These are phyloP conservation scores for Choloepus hoffmanni DNA, from an alignment of 2,113 vertebrate species.

Conservation along the genomic window DNA sequence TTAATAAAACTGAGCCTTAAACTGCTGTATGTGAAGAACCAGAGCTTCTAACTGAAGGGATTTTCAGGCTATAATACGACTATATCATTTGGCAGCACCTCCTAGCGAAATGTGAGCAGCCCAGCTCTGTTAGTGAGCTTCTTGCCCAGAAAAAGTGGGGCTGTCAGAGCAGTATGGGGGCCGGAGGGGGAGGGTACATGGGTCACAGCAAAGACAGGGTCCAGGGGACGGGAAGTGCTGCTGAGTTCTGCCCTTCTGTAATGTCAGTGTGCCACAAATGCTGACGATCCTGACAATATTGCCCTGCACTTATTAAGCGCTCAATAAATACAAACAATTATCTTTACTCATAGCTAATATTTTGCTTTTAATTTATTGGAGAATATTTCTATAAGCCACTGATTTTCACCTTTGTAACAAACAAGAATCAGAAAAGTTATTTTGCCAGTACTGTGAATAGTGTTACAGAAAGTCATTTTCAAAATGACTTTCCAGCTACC, in stretches of 20 bases:
- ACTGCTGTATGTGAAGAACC: not conserved
- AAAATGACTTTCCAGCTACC: not conserved
- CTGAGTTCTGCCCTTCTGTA: not conserved
- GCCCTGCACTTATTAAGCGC: not conserved
- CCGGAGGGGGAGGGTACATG: too few species aligned
- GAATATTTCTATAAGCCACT: not conserved
- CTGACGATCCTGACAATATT: not conserved
- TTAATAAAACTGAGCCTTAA: conserved; percentile 5
- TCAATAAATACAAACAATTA: not conserved
- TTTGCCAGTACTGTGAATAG: not conserved
- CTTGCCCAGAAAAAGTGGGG: not conserved
- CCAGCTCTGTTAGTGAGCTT: not conserved
- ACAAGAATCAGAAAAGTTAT: conserved; percentile 1
- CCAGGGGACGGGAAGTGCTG: not conserved
- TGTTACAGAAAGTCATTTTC: not conserved
- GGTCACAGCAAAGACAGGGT: not conserved
- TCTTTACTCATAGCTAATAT: not conserved
- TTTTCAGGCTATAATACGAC: not conserved
- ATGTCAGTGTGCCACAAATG: not conserved
- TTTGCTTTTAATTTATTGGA: not conserved
- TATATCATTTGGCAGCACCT: not conserved
- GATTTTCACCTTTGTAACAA: not conserved
- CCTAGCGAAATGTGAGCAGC: not conserved
- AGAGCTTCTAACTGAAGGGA: not conserved
- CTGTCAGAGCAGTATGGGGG: not conserved